These are phyloP conservation scores for Tympanuchus pallidicinctus DNA, from an alignment of 2,113 vertebrate species.

Conservation along the genomic window DNA sequence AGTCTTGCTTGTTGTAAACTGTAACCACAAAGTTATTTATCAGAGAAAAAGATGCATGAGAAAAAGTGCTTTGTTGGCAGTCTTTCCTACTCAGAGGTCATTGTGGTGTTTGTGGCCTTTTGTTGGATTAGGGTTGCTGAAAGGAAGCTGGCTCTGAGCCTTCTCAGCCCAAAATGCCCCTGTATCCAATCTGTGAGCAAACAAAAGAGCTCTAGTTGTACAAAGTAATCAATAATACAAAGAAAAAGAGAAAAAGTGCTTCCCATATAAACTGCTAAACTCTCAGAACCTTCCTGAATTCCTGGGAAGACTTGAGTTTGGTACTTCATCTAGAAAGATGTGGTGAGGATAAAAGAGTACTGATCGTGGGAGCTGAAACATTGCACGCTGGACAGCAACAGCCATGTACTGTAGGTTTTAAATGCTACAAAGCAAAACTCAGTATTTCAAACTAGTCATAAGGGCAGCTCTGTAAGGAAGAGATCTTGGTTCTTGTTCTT, in stretches of 20 bases:
- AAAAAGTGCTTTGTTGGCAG: neutral
- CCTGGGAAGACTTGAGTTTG: accelerated
- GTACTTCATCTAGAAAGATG: neutral
- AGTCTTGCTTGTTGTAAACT: neutral
- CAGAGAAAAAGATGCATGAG: neutral
- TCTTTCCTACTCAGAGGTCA: neutral
- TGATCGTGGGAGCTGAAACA: neutral
- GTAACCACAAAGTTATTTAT: neutral
- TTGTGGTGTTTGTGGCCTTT: neutral
- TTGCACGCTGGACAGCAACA: neutral
- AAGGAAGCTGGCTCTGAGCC: neutral
- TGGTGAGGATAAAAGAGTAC: neutral
- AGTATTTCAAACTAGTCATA: neutral
- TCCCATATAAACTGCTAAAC: neutral
- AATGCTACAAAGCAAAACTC: neutral
- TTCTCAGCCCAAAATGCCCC: neutral
- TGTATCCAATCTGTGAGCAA: neutral
- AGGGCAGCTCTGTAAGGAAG: neutral
- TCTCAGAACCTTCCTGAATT: neutral
- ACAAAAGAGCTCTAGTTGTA: neutral
- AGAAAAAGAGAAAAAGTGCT: neutral
- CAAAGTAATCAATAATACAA: neutral
- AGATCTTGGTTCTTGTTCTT: neutral
- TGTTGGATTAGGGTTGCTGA: neutral
- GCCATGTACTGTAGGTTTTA: neutral